Evolutionary conservation across 1,140 invertebrate genomes (phyloP), one percentile per base, ranked within the genome.

Genomic region (Drosophila orosa): DNA sequence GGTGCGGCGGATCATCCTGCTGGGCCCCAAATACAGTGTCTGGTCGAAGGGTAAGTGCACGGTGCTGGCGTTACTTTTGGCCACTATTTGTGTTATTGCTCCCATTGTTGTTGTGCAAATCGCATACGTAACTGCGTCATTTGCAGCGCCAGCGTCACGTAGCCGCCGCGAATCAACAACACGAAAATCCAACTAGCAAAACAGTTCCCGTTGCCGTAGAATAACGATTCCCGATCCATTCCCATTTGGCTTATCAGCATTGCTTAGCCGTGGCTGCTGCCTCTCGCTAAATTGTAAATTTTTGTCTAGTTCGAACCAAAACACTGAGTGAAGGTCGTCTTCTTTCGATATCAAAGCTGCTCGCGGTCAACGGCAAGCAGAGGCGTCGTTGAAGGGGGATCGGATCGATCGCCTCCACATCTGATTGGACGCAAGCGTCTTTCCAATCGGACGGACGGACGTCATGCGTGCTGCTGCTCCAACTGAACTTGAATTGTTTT

Each of bases 81-180:
- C 47, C 47, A 29, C 47, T 29, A 9, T 54, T 35, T 35, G 15
- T 39, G 22, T 40, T 44, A 27, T 19, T 52, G 12, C 33, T 31
- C 50, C 42, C 37, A 33, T 54, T 78, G 47, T 77, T 77, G 62
- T 69, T 83, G 75, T 79, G 71, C 79, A 79, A 87, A 83, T 54
- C 63, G 79, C 57, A 86, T 86, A 86, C 84, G 83, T 86, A 86
- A 87, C 84, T 89, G 84, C 84, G 84, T 87, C 84, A 87, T 87
- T 89, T 71, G 56, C 63, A 56, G 75, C 50, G 50, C 50, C 50
- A 54, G 50, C 50, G 50, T 54, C 50, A 54, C 50, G 50, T 54
- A 54, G 65, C 35, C 17, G 54, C 35, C 33, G 66, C 35, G 55
- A 61, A 61, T 58, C 37, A 76, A 60, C 63, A 74, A 74, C 59